These are phyloP conservation scores for Entomobrya proxima DNA, from an alignment of 2,888 invertebrate species.

Conservation along the genomic window DNA sequence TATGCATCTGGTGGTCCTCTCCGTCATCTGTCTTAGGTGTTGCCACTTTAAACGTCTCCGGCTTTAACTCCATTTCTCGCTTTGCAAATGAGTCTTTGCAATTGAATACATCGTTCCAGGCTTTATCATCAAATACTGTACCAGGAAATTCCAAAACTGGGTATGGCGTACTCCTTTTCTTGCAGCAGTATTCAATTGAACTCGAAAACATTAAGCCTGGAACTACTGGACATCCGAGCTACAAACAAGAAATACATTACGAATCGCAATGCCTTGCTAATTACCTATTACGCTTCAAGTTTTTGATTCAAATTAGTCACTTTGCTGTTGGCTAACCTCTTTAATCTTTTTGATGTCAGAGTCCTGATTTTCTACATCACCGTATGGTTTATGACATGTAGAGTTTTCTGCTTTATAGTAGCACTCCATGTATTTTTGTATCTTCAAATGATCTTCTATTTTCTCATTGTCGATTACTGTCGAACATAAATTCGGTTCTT, in stretches of 20 bases:
- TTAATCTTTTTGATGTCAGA: conserved; percentile 18
- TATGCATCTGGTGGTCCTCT: conserved; percentile 21
- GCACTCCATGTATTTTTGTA: conserved; percentile 56
- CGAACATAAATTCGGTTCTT: neutral
- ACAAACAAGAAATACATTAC: neutral
- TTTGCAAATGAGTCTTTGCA: conserved; percentile 36
- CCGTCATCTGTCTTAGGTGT: conserved; percentile 27
- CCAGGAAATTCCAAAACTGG: conserved; percentile 17
- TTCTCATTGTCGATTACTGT: conserved; percentile 38
- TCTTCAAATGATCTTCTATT: conserved; percentile 29
- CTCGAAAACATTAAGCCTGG: neutral
- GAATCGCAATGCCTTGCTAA: neutral
- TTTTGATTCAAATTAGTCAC: neutral
- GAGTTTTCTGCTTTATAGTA: conserved; percentile 40
- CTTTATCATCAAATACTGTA: neutral
- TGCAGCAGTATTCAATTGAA: conserved; percentile 53
- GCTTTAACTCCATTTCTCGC: conserved; percentile 26
- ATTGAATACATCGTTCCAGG: neutral
- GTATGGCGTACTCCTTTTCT: conserved; percentile 47
- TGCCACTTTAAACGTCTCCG: conserved; percentile 6
- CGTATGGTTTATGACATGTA: conserved; percentile 54
- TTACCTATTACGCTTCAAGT: neutral
- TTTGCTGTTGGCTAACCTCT: neutral
- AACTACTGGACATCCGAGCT: conserved; percentile 46
- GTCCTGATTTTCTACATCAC: neutral